Conservation (phyloP, 2,113 vertebrate genomes). For the Sphaerodactylus townsendi region DNA sequence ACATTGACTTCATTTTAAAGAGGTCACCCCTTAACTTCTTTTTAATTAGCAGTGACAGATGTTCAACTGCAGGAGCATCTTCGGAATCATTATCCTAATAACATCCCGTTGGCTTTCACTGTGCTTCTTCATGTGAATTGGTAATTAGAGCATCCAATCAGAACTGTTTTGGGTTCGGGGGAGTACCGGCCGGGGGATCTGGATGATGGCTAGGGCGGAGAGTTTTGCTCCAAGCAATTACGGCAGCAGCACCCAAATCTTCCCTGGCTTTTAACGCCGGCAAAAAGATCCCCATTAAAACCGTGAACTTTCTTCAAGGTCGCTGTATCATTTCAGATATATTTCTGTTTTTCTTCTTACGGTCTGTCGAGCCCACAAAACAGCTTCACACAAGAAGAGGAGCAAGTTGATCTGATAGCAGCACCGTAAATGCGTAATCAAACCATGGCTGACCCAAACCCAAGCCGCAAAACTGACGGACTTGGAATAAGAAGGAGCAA, state of each 20-base stretch:
- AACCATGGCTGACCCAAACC: too few species aligned
- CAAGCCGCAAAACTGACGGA: too few species aligned
- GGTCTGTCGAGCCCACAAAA: too few species aligned
- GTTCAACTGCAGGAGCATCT: slow-evolving; percentile 66
- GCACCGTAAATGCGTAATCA: too few species aligned
- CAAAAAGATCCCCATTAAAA: too few species aligned
- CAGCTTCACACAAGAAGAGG: too few species aligned
- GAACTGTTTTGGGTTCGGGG: slow-evolving; percentile 31
- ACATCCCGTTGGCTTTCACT: slow-evolving; percentile 65
- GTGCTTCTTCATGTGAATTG: slow-evolving; percentile 60
- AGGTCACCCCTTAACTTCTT: slow-evolving; percentile 62
- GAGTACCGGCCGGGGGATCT: slow-evolving; percentile 8
- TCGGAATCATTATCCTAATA: slow-evolving; percentile 70
- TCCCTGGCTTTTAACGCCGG: too few species aligned
- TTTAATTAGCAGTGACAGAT: slow-evolving; percentile 73
- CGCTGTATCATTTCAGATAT: too few species aligned
- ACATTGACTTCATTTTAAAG: slow-evolving; percentile 57
- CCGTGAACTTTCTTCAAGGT: too few species aligned
- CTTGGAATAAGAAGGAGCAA: too few species aligned
- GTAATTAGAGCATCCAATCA: slow-evolving; percentile 58
- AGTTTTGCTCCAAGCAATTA: background rate
- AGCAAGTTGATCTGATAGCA: too few species aligned
- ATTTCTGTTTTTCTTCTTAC: too few species aligned
- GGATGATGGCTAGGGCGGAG: background rate
- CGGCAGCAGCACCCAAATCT: background rate